phyloP scores from a whole-genome alignment of 2,888 invertebrate species.

The Strigamia transsilvanica region DNA sequence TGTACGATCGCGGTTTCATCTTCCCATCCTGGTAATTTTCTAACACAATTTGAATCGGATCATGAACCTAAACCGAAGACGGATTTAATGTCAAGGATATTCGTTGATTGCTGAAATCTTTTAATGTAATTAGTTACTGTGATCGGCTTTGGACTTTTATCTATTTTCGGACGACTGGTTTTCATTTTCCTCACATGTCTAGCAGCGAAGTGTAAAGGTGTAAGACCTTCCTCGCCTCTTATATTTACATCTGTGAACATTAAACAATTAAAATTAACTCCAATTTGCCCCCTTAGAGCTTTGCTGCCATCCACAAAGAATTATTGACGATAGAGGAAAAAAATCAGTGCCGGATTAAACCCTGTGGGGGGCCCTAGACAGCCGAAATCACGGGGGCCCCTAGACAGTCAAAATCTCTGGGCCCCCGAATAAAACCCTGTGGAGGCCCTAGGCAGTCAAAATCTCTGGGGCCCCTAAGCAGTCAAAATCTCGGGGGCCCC shows the following conservation, averaged over 20 bases:
- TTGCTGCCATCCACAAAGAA: too few relatives aligned
- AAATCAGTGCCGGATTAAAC: too few relatives aligned
- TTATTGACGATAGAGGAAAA: too few relatives aligned
- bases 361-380: too few relatives aligned
- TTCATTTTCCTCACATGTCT: conserved; percentile 59
- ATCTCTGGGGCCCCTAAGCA: too few relatives aligned
- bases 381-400: too few relatives aligned
- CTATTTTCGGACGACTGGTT: conserved; percentile 16
- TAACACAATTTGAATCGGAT: background rate
- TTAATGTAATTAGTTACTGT: background rate
- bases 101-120: background rate
- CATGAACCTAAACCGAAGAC: background rate
- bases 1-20: background rate
- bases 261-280: background rate
- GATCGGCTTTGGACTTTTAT: background rate
- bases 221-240: conserved; percentile 64
- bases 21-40: conserved; percentile 11
- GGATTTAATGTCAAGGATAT: background rate
- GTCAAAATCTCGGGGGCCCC: too few relatives aligned
- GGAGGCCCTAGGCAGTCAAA: too few relatives aligned
- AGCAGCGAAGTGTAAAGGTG: conserved; percentile 66
- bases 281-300: too few relatives aligned
- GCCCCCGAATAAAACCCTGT: too few relatives aligned
- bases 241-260: conserved; percentile 59
- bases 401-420: too few relatives aligned